phyloP scores from a whole-genome alignment of 2,113 vertebrate species.

The Lagopus muta region DNA sequence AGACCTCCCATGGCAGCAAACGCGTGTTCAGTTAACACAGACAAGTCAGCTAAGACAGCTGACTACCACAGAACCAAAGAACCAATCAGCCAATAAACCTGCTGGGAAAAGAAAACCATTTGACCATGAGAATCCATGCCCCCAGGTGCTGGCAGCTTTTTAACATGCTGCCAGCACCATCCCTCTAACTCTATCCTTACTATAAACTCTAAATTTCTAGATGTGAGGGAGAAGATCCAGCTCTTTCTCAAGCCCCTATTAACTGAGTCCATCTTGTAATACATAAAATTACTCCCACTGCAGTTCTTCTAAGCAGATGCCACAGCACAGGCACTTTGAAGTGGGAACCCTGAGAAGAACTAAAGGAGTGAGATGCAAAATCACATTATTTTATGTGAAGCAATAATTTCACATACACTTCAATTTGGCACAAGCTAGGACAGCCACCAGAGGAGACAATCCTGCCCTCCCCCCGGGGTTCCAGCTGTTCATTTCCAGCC shows the following conservation, averaged over 20 bases:
- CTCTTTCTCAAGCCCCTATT: neutral
- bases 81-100: neutral
- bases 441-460: neutral
- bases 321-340: slow-evolving; percentile 16
- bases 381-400: neutral
- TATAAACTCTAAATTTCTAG: neutral
- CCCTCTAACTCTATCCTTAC: neutral
- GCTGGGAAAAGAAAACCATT: neutral
- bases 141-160: neutral
- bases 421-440: neutral
- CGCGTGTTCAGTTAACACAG: accelerated
- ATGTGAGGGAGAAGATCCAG: neutral
- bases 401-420: neutral
- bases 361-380: neutral
- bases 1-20: neutral
- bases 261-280: neutral
- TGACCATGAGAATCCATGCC: neutral
- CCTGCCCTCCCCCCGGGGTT: neutral
- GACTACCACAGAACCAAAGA: neutral
- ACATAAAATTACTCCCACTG: neutral
- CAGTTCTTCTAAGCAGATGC: neutral
- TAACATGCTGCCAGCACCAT: neutral
- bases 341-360: neutral
- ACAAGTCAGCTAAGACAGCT: neutral
- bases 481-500: neutral